A percentile compares a stretch with the other conserved stretches of the same genome.
These are phyloP conservation scores for Pyrgilauda ruficollis DNA, from an alignment of 2,113 vertebrate genomes.

Conservation along the genomic window DNA sequence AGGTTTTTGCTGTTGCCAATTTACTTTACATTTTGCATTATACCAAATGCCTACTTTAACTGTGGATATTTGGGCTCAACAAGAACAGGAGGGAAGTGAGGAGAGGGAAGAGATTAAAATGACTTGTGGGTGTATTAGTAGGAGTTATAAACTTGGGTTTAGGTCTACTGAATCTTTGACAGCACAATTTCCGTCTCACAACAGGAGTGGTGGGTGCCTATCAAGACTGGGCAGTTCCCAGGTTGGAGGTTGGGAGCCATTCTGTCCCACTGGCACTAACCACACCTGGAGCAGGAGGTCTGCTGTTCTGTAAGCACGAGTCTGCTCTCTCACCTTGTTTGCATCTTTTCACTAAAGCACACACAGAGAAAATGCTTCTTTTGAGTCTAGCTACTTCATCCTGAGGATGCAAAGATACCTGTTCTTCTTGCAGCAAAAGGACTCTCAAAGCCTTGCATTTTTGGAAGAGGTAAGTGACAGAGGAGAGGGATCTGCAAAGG, in stretches of 20 bases:
- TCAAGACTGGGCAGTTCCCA: background rate
- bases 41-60: background rate
- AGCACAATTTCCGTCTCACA: background rate
- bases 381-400: background rate
- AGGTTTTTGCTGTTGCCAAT: background rate
- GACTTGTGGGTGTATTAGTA: background rate
- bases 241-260: fast-evolving
- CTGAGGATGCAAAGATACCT: background rate
- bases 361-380: background rate
- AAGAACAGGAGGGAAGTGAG: background rate
- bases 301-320: fast-evolving
- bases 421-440: background rate
- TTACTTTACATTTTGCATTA: background rate
- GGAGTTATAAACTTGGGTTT: background rate
- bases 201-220: background rate
- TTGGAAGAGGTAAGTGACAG: background rate
- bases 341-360: background rate
- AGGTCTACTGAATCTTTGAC: background rate
- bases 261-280: background rate
- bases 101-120: background rate
- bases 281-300: background rate
- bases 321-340: background rate
- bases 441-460: background rate
- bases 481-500: background rate
- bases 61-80: background rate